Conservation (phyloP, 2,113 vertebrate species). For the Blennius ocellaris region DNA sequence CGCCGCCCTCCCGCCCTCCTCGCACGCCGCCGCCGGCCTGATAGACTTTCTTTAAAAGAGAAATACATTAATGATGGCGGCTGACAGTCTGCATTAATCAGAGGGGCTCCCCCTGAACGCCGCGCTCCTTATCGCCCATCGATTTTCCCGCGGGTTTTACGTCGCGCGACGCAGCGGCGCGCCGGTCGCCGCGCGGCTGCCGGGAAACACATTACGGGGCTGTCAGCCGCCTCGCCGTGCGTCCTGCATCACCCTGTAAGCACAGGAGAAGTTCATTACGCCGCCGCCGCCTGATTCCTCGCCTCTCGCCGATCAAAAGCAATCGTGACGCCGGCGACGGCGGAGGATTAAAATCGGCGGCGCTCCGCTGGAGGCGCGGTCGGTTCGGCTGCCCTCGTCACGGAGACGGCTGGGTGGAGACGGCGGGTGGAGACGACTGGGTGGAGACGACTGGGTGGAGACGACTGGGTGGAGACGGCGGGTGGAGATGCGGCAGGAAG, state of each 20-base stretch:
- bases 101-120: constrained; percentile 84
- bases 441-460: too few species aligned
- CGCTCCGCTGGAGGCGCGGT: too few species aligned
- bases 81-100: constrained; percentile 91
- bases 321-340: too few species aligned
- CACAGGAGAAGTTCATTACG: constrained; percentile 92
- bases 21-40: too few species aligned
- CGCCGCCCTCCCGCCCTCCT: too few species aligned
- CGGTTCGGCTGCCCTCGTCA: too few species aligned
- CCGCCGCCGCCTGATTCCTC: constrained; percentile 17
- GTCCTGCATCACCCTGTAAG: constrained; percentile 91
- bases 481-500: too few species aligned
- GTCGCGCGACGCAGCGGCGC: constrained; percentile 83
- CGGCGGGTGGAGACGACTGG: too few species aligned
- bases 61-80: constrained; percentile 83
- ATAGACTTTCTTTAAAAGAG: constrained; percentile 80
- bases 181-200: constrained; percentile 79
- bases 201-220: constrained; percentile 89
- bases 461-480: too few species aligned
- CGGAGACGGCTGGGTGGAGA: too few species aligned
- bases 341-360: too few species aligned
- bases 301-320: too few species aligned
- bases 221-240: constrained; percentile 87
- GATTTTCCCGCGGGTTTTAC: constrained; percentile 84
- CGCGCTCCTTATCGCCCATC: constrained; percentile 88